Conservation (phyloP, 1,140 invertebrate species). For the Meloidogyne exigua region DNA sequence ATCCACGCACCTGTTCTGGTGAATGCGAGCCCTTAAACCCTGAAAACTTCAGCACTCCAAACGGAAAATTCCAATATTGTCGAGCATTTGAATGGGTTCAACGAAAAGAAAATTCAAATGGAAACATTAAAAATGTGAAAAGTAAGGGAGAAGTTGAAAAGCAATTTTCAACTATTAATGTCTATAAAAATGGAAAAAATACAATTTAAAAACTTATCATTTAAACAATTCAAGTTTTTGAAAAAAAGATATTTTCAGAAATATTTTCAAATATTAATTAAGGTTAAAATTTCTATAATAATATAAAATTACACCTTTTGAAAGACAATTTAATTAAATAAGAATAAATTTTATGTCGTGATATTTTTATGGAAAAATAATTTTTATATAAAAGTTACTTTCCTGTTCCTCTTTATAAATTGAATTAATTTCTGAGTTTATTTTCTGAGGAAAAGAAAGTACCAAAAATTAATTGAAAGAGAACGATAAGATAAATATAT, state of each 20-base stretch:
- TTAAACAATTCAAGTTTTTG: too few relatives aligned
- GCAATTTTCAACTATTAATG: not conserved
- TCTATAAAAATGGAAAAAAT: slow-evolving; percentile 3
- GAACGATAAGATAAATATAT: not conserved
- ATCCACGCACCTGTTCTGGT: slow-evolving; percentile 61
- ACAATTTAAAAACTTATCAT: not conserved
- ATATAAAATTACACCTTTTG: not conserved
- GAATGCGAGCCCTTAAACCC: slow-evolving; percentile 60
- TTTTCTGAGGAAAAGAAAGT: not conserved
- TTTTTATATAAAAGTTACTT: not conserved
- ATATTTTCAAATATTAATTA: not conserved
- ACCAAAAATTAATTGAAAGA: not conserved
- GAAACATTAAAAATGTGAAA: not conserved
- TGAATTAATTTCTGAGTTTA: not conserved
- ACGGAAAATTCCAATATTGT: slow-evolving; percentile 59
- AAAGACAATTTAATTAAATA: not conserved
- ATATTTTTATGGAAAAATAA: not conserved
- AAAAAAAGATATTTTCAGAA: not conserved
- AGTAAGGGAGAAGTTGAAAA: not conserved
- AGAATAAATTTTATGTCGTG: not conserved
- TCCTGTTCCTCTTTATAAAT: not conserved
- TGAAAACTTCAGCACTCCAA: slow-evolving; percentile 48
- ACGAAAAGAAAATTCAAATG: slow-evolving; percentile 22
- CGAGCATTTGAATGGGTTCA: slow-evolving; percentile 54
- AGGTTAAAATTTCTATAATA: too few relatives aligned